phyloP scores from a whole-genome alignment of 2,888 invertebrate genomes.

The Thymelicus lineola region DNA sequence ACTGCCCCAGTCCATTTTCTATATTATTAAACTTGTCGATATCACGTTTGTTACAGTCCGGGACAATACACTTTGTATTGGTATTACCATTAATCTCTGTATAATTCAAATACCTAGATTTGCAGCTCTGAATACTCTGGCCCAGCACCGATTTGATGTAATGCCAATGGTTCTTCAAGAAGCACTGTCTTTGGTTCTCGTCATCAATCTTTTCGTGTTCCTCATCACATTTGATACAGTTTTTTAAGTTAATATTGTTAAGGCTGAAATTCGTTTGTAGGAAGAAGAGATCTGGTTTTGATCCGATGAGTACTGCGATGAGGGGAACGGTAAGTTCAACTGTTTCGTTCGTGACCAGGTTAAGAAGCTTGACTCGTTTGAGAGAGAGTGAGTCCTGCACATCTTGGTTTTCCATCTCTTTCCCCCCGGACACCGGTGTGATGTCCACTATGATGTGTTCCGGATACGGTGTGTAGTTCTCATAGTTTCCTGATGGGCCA shows the following conservation, averaged over 20 bases:
- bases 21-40: constrained; percentile 42
- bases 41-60: constrained; percentile 51
- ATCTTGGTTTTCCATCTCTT: constrained; percentile 52
- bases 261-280: constrained; percentile 83
- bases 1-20: constrained; percentile 44
- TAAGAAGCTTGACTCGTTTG: constrained; percentile 82
- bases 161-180: constrained; percentile 75
- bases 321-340: constrained; percentile 86
- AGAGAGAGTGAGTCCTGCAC: constrained; percentile 56
- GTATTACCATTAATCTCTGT: constrained; percentile 71
- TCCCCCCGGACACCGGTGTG: constrained; percentile 49
- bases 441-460: constrained; percentile 88
- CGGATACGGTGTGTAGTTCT: constrained; percentile 90
- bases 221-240: constrained; percentile 60
- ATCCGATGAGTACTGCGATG: constrained; percentile 92
- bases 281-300: constrained; percentile 92
- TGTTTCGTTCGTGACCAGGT: constrained; percentile 77
- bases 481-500: constrained; percentile 85
- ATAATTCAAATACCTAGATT: constrained; percentile 68
- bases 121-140: constrained; percentile 78
- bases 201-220: constrained; percentile 48
- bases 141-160: constrained; percentile 74
- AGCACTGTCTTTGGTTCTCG: constrained; percentile 60
- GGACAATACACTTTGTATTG: constrained; percentile 58
- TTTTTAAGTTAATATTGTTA: constrained; percentile 60